Evolutionary conservation across 2,113 vertebrate species (phyloP).

Genomic region (Nyctereutes procyonoides): DNA sequence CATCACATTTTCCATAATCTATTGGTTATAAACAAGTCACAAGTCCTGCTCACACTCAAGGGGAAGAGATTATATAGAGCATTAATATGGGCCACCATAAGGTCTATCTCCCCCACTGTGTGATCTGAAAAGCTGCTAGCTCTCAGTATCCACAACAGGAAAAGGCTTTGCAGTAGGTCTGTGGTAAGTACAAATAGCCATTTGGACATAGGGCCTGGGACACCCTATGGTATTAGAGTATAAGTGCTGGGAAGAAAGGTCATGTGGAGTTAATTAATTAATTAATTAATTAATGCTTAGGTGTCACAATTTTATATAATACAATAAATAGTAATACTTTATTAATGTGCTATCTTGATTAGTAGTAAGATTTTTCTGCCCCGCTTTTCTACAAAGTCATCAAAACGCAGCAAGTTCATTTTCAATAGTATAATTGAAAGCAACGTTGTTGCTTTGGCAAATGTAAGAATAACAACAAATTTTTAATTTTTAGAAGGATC

Average conservation of each 20-base stretch:
- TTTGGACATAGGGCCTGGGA: neutral
- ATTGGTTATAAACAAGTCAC: neutral
- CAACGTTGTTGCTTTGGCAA: constrained; percentile 6
- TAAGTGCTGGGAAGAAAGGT: neutral
- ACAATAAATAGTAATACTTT: neutral
- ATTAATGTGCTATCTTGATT: neutral
- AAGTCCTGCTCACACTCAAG: neutral
- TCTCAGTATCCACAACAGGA: neutral
- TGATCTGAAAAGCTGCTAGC: neutral
- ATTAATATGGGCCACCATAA: neutral
- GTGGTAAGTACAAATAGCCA: neutral
- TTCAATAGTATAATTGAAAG: constrained; percentile 23
- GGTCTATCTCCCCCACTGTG: neutral
- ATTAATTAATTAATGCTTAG: neutral
- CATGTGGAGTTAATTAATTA: neutral
- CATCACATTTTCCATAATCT: neutral
- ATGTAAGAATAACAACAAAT: constrained; percentile 47
- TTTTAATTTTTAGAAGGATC: constrained; percentile 16
- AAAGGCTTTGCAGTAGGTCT: neutral
- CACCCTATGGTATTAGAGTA: neutral
- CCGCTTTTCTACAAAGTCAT: constrained; percentile 48
- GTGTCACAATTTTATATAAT: neutral
- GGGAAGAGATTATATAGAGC: neutral
- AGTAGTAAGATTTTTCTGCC: neutral
- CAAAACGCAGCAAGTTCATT: constrained; percentile 46